Percentiles rank a stretch among this genome's conserved stretches.
Evolutionary conservation across 2,888 invertebrate genomes (phyloP).

Genomic region (Catocala fraxini): DNA sequence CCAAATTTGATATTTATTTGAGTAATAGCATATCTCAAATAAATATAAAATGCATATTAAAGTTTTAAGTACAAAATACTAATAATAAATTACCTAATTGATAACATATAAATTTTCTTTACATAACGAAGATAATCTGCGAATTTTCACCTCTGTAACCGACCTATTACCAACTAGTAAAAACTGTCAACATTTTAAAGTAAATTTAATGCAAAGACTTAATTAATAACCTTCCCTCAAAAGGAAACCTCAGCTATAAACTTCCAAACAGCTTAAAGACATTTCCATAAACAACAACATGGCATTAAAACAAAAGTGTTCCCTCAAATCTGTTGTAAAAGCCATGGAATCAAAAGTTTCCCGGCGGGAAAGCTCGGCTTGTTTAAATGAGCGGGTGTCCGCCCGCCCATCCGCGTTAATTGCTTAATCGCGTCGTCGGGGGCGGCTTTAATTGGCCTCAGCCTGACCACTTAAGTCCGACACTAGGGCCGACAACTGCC

Average conservation of each 20-base stretch:
- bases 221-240: conserved; percentile 7
- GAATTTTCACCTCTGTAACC: too few species aligned
- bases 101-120: too few species aligned
- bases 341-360: conserved; percentile 67
- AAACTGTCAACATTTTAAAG: neutral
- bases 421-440: conserved; percentile 83
- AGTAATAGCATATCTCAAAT: too few species aligned
- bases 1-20: too few species aligned
- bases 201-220: neutral
- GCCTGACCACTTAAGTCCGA: conserved; percentile 74
- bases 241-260: conserved; percentile 36
- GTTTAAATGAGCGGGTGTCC: conserved; percentile 77
- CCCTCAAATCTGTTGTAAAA: conserved; percentile 53
- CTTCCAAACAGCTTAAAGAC: conserved; percentile 44
- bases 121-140: too few species aligned
- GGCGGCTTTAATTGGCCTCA: conserved; percentile 79
- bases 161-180: neutral
- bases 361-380: conserved; percentile 70
- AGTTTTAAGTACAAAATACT: too few species aligned
- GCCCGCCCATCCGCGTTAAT: conserved; percentile 84
- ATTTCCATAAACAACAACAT: conserved; percentile 52
- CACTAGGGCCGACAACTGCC: conserved; percentile 68
- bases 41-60: too few species aligned
- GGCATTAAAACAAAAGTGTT: conserved; percentile 49
- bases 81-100: too few species aligned